phyloP scores from a whole-genome alignment of 2,888 invertebrate genomes.

The Alcis repandata region DNA sequence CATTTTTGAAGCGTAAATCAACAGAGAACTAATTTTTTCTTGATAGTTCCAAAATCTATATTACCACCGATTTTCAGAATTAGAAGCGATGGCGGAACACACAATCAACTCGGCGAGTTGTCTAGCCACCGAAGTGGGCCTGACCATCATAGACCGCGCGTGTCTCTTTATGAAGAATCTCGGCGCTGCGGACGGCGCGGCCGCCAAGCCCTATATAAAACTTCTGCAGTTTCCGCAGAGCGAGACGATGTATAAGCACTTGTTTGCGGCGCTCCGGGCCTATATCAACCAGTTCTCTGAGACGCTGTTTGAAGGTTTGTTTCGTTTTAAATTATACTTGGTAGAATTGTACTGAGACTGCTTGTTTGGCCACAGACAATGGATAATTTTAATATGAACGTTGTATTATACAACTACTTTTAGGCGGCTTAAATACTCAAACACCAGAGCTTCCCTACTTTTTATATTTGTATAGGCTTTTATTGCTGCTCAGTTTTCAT shows the following conservation, averaged over 20 bases:
- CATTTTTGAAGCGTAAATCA: no score
- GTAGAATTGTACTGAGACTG: no score
- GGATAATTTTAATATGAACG: no score
- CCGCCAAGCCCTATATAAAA: constrained; percentile 95
- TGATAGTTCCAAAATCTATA: not conserved
- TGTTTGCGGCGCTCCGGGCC: constrained; percentile 96
- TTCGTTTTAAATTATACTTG: not conserved
- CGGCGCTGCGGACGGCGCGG: constrained; percentile 91
- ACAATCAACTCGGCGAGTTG: constrained; percentile 78
- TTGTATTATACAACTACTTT: no score
- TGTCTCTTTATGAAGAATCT: constrained; percentile 94
- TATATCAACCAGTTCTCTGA: constrained; percentile 96
- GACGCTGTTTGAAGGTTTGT: constrained; percentile 92
- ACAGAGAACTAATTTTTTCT: no score
- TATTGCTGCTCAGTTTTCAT: no score
- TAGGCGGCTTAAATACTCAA: no score
- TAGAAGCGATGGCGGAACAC: constrained; percentile 79
- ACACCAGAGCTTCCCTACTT: no score
- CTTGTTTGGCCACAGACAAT: no score
- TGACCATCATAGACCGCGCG: constrained; percentile 94
- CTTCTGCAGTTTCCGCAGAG: constrained; percentile 96
- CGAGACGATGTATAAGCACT: constrained; percentile 95
- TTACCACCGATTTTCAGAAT: constrained; percentile 55
- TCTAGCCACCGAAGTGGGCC: constrained; percentile 95
- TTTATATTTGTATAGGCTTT: no score